phyloP scores from a whole-genome alignment of 1,140 invertebrate species.

The Sycophaga agraensis region DNA sequence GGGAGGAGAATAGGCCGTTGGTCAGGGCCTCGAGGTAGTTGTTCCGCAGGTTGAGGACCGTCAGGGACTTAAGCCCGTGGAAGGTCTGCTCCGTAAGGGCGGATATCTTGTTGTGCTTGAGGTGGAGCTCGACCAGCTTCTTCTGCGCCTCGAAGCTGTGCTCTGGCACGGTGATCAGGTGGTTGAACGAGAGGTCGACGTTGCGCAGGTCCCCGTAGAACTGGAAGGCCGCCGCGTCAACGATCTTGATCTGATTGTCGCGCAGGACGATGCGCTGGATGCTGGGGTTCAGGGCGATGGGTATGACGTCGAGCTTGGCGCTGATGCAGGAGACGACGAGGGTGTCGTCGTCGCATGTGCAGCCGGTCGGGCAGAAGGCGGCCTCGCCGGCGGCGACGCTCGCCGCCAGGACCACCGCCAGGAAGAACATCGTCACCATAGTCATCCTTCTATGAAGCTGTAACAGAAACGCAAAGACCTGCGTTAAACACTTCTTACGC shows the following conservation, averaged over 20 bases:
- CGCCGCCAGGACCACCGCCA: constrained; percentile 43
- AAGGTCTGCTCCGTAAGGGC: constrained; percentile 77
- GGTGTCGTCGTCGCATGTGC: constrained; percentile 84
- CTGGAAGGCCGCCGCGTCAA: constrained; percentile 79
- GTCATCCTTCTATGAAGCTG: constrained; percentile 37
- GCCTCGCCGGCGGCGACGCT: constrained; percentile 44
- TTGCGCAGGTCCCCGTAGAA: constrained; percentile 83
- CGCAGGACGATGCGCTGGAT: constrained; percentile 80
- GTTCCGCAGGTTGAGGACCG: constrained; percentile 76
- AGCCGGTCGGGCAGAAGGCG: constrained; percentile 73
- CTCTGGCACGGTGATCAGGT: constrained; percentile 75
- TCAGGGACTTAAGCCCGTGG: constrained; percentile 73
- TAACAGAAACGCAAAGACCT: constrained; percentile 35
- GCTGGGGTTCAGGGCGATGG: constrained; percentile 87
- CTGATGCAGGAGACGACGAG: constrained; percentile 83
- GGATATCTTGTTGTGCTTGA: constrained; percentile 84
- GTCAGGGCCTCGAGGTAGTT: constrained; percentile 81
- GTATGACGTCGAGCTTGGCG: constrained; percentile 83
- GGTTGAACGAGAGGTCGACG: constrained; percentile 82
- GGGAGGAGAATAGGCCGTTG: constrained; percentile 71
- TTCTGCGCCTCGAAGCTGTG: constrained; percentile 78
- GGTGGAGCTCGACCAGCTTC: constrained; percentile 77
- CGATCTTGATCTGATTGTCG: constrained; percentile 83
- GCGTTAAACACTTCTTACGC: too few species aligned
- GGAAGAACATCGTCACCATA: constrained; percentile 39